A percentile compares a stretch with the other conserved stretches of the same genome.
Evolutionary conservation across 2,888 invertebrate species (phyloP).

Genomic region (Apamea sordens): DNA sequence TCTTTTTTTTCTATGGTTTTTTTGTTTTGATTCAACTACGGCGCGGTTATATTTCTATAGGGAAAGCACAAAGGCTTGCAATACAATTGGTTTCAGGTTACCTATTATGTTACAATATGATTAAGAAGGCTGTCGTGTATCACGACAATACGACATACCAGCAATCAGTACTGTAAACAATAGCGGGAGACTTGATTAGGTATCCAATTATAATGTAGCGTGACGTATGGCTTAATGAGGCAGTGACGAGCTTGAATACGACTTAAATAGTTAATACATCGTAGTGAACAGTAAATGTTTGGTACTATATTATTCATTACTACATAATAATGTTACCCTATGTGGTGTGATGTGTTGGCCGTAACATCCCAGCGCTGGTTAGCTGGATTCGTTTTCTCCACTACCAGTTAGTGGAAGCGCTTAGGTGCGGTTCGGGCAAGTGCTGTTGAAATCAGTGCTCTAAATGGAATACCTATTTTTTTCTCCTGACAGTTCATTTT

Average conservation of each 20-base stretch:
- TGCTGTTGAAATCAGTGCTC: too few relatives aligned
- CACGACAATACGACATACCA: constrained; percentile 12
- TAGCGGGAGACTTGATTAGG: constrained; percentile 32
- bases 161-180: constrained; percentile 45
- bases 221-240: constrained; percentile 34
- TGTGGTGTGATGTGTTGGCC: neutral
- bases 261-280: constrained; percentile 29
- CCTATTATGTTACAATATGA: constrained; percentile 26
- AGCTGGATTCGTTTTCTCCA: too few relatives aligned
- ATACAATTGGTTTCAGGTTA: constrained; percentile 26
- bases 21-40: constrained; percentile 11
- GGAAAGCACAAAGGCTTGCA: constrained; percentile 6
- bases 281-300: constrained; percentile 13
- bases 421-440: too few relatives aligned
- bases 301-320: constrained; percentile 15
- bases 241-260: constrained; percentile 14
- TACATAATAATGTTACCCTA: constrained; percentile 1
- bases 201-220: constrained; percentile 36
- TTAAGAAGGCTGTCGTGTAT: constrained; percentile 35
- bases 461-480: too few relatives aligned
- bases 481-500: too few relatives aligned
- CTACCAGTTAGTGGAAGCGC: too few relatives aligned
- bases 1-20: neutral
- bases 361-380: too few relatives aligned
- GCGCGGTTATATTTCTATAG: neutral